phyloP scores from a whole-genome alignment of 2,797 vertebrate species.

The Bufotes viridis region DNA sequence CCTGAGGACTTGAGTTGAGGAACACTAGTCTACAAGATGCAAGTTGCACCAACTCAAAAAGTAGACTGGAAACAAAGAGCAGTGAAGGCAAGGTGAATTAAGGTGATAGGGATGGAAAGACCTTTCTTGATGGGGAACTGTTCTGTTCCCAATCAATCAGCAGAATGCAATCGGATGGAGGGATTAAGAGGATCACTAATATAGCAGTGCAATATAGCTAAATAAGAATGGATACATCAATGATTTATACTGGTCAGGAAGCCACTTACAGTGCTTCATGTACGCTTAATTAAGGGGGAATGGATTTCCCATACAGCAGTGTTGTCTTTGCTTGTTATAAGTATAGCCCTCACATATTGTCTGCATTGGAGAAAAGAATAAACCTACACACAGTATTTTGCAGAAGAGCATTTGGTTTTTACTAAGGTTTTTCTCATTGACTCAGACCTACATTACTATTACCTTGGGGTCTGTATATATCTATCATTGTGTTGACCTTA shows the following conservation, averaged over 20 bases:
- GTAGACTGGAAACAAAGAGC: not conserved
- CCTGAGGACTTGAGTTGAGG: no score
- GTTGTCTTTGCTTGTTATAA: not conserved
- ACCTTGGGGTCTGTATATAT: not conserved
- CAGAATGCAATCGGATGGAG: conserved; percentile 18
- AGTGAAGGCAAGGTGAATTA: not conserved
- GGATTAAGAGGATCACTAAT: conserved; percentile 18
- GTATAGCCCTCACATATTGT: not conserved
- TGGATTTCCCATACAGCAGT: not conserved
- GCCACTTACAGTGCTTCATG: not conserved
- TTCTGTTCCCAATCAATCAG: conserved; percentile 29
- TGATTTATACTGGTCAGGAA: conserved; percentile 2
- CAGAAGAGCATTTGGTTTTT: no score
- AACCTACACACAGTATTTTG: no score
- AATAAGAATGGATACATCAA: conserved; percentile 19
- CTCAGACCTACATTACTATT: not conserved
- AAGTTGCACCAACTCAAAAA: not conserved
- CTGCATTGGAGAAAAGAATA: no score
- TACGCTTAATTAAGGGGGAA: not conserved
- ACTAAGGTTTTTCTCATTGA: no score
- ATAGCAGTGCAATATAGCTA: conserved; percentile 11
- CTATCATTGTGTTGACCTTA: no score
- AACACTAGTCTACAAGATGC: not conserved
- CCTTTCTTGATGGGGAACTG: conserved; percentile 25
- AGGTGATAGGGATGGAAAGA: not conserved